Base-by-base conservation (phyloP, 2,797 vertebrate genomes). In the Paedocypris micromegethes region DNA sequence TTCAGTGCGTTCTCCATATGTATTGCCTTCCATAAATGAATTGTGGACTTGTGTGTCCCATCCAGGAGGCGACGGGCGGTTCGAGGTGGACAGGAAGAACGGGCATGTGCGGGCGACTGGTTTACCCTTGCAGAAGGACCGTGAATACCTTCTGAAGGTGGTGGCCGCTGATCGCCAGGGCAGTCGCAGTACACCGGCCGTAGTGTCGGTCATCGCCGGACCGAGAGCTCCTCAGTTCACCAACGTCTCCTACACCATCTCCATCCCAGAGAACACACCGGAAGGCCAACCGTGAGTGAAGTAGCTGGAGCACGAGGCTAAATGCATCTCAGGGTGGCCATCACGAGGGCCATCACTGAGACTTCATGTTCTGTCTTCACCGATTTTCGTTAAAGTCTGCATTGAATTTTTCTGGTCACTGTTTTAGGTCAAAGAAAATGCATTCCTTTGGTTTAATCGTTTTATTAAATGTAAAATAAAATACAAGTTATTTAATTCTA, bases 61-160 rank as follows among this genome's bases (percentile, higher is more conserved):
- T 23, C 23, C 74, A 96, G 92, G 92, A 43, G 92, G 92, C 1
- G 92, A 93, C 4, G 88, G 86, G 1, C 89, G 92, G 57, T 94
- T 94, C 70, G 87, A 92, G 55, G 91, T 95, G 56, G 92, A 94
- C 84, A 89, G 83, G 64, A 91, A 92, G 83, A 89, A 73, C 0
- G 92, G 93, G 4, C 92, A 92, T 61, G 82, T 94, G 40, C 87
- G 86, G 67, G 93, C 90, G 0, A 93, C 92, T 0, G 91, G 91
- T 37, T 88, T 92, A 7, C 90, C 92, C 2, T 75, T 94, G 75
- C 81, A 91, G 85, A 86, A 78, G 56, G 88, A 91, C 75, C 84
- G 82, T 70, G 92, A 94, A 64, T 94, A 94, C 78, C 81, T 91
- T 61, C 85, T 95, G 72, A 92, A 87, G 0, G 90, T 93, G 2